Conservation (phyloP, 2,888 invertebrate species). For the Tenthredo mesomela region DNA sequence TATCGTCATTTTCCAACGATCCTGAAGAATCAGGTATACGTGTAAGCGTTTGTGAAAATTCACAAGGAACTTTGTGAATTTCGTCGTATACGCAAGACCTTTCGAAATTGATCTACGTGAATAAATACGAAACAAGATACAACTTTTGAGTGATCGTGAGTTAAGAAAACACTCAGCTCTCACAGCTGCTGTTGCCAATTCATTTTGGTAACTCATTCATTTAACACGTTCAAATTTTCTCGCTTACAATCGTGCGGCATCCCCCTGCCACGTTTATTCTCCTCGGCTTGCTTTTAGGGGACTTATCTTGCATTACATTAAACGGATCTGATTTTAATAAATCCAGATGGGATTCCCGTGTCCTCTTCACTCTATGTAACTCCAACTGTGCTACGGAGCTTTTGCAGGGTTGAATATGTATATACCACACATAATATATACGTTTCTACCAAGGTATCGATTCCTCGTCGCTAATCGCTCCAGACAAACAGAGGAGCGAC, state of each 20-base stretch:
- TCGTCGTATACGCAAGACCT: not conserved
- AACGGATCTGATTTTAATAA: conserved; percentile 66
- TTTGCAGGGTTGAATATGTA: not conserved
- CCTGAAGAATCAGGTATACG: not conserved
- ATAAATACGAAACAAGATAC: not conserved
- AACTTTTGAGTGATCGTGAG: conserved; percentile 15
- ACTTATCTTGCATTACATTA: conserved; percentile 66
- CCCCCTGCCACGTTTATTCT: not conserved
- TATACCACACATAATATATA: not conserved
- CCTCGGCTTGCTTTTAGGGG: conserved; percentile 62
- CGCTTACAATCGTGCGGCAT: conserved; percentile 14
- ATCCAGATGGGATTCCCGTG: conserved; percentile 67
- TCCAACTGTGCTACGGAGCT: conserved; percentile 50
- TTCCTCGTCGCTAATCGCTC: conserved; percentile 39
- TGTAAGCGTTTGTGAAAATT: not conserved
- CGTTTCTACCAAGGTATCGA: conserved; percentile 11
- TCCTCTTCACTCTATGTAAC: conserved; percentile 63
- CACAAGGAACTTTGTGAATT: not conserved
- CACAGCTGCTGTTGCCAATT: conserved; percentile 24
- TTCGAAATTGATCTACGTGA: not conserved
- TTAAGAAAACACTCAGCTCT: conserved; percentile 21
- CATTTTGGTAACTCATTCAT: conserved; percentile 27
- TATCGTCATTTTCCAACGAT: not conserved
- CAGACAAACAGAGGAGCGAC: conserved; percentile 26
- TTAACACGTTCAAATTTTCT: conserved; percentile 38